A percentile compares a stretch with the other conserved stretches of the same genome.
Conservation (phyloP, 2,113 vertebrate species). For the Actinemys pallida region DNA sequence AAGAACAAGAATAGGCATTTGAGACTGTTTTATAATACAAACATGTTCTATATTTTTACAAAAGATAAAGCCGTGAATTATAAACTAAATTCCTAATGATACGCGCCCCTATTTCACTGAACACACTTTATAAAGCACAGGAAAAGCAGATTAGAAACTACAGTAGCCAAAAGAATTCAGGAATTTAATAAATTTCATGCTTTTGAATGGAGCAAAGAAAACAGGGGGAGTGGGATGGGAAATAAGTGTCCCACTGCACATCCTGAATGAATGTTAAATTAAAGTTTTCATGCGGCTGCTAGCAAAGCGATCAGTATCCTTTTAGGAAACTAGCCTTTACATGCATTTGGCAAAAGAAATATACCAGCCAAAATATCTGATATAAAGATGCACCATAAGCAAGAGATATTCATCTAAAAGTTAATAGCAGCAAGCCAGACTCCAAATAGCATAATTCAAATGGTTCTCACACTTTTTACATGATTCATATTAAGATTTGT, state of each 20-base stretch:
- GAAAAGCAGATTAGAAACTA: neutral
- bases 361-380: slow-evolving; percentile 32
- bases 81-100: neutral
- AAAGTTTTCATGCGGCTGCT: slow-evolving; percentile 10
- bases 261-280: neutral
- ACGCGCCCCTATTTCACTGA: neutral
- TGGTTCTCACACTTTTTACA: neutral
- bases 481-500: neutral
- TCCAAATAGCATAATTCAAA: neutral
- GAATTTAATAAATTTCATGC: neutral
- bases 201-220: slow-evolving; percentile 4
- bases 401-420: neutral
- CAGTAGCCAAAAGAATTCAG: slow-evolving; percentile 2
- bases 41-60: neutral
- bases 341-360: neutral
- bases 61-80: neutral
- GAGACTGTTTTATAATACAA: neutral
- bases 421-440: neutral
- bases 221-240: neutral
- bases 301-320: slow-evolving; percentile 2
- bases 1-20: neutral
- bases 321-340: slow-evolving; percentile 30
- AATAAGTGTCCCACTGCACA: neutral
- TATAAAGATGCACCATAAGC: slow-evolving; percentile 25
- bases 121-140: neutral